Conservation (phyloP, 2,888 invertebrate species). For the Nephrotoma guestfalica region DNA sequence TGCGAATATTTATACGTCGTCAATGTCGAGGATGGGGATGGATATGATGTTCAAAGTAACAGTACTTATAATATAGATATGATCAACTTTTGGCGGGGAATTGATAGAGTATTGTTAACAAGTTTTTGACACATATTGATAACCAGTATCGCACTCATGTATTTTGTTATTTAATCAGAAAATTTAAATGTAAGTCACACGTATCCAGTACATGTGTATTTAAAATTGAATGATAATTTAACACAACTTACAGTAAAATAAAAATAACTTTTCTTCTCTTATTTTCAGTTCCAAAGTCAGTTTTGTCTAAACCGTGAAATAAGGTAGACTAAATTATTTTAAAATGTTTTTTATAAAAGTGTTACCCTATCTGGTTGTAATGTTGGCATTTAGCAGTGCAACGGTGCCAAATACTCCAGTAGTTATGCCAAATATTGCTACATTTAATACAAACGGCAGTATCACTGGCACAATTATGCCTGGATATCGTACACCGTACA, state of each 20-base stretch:
- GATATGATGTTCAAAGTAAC: background rate
- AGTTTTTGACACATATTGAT: no score
- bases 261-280: no score
- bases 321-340: background rate
- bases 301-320: no score
- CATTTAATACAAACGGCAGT: background rate
- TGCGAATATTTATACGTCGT: background rate
- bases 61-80: background rate
- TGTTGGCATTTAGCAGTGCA: background rate
- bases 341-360: background rate
- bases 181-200: no score
- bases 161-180: no score
- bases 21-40: background rate
- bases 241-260: no score
- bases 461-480: background rate
- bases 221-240: no score
- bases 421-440: background rate
- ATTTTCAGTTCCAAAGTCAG: no score
- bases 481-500: conserved; percentile 48
- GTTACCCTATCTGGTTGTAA: background rate
- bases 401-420: background rate
- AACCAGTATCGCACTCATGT: no score
- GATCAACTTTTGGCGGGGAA: background rate
- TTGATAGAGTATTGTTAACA: background rate
- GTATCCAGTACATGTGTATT: no score